Percentiles rank a stretch among this genome's conserved stretches.
Evolutionary conservation across 2,797 vertebrate species (phyloP).

Genomic region (Scyliorhinus canicula): DNA sequence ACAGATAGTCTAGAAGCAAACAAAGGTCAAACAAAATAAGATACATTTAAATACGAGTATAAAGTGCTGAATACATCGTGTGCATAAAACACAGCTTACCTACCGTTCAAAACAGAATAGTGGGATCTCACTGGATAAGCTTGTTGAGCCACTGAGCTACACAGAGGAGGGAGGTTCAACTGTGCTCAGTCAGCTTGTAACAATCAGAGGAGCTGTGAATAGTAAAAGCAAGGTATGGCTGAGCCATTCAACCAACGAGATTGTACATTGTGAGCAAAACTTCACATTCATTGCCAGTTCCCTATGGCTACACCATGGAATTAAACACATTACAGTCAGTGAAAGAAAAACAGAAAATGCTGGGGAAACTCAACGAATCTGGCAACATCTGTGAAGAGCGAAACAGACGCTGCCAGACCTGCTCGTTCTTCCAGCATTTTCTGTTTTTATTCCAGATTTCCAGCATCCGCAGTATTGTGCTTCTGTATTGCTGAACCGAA

Average conservation of each 20-base stretch:
- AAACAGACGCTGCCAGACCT: no score
- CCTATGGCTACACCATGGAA: background rate
- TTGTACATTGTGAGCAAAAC: background rate
- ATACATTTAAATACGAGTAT: background rate
- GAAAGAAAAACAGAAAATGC: no score
- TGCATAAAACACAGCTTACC: background rate
- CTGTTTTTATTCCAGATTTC: no score
- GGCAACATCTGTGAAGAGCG: no score
- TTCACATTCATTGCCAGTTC: background rate
- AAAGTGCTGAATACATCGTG: no score
- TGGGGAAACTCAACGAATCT: no score
- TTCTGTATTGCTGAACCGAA: no score
- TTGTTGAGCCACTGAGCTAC: background rate
- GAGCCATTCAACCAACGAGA: background rate
- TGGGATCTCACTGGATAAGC: background rate
- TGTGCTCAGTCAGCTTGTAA: rapidly evolving
- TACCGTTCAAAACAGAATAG: background rate
- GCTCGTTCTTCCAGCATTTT: no score
- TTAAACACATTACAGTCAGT: no score
- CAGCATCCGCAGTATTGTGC: no score
- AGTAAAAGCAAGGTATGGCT: background rate
- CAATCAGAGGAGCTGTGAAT: rapidly evolving
- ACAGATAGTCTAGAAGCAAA: background rate
- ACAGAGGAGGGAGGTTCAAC: rapidly evolving
- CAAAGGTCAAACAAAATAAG: background rate